Conservation (phyloP, 1,140 invertebrate genomes). For the Vollenhovia emeryi region DNA sequence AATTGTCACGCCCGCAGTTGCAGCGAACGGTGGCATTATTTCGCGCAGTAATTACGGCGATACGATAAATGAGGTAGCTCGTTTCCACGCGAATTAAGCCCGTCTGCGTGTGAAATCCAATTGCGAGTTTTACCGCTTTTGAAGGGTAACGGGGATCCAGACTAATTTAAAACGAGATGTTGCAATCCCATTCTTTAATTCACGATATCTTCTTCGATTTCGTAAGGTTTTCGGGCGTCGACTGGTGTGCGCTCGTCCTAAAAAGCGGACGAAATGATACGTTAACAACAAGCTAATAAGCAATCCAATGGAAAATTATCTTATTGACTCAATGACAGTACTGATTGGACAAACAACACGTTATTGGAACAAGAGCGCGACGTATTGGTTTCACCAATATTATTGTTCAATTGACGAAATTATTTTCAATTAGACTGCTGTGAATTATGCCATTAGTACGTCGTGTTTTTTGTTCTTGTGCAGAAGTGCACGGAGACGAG, state of each 20-base stretch:
- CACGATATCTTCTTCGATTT: neutral
- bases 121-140: constrained; percentile 9
- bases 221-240: neutral
- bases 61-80: constrained; percentile 31
- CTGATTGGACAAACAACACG: too few species aligned
- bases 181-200: neutral
- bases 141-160: neutral
- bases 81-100: constrained; percentile 35
- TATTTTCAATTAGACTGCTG: too few species aligned
- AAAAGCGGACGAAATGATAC: neutral
- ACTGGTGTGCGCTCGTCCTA: neutral
- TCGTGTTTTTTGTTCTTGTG: too few species aligned
- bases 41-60: constrained; percentile 27
- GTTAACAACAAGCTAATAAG: too few species aligned
- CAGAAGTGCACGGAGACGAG: neutral
- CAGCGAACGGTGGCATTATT: constrained; percentile 13
- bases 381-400: too few species aligned
- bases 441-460: too few species aligned
- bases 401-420: too few species aligned
- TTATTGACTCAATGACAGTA: too few species aligned
- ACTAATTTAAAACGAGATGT: constrained; percentile 11
- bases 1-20: neutral
- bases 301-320: too few species aligned
- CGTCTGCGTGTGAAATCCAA: constrained; percentile 3
- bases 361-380: too few species aligned